Percentiles rank a stretch among this genome's conserved stretches.
phyloP scores from a whole-genome alignment of 2,888 invertebrate genomes.

The Odontomyia ornata region DNA sequence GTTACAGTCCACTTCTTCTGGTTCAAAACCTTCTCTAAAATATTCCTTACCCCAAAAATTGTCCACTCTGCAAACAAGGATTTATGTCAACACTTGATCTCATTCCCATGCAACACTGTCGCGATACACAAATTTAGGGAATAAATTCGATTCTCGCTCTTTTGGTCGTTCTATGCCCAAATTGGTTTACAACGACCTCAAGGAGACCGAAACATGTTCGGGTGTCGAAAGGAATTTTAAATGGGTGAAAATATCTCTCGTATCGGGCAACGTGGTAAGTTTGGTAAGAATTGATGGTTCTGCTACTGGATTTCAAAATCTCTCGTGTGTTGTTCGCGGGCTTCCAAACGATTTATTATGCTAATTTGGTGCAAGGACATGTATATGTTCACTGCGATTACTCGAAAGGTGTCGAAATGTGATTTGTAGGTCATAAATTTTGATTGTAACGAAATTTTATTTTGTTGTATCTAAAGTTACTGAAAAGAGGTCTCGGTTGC shows the following conservation, averaged over 20 bases:
- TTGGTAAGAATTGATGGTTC: slow-evolving; percentile 22
- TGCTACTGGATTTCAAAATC: slow-evolving; percentile 19
- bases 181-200: slow-evolving; percentile 10
- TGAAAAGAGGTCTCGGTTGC: not conserved
- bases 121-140: not conserved
- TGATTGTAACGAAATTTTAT: not conserved
- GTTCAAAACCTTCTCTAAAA: not conserved
- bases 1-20: no score
- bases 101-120: not conserved
- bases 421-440: not conserved
- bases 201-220: slow-evolving; percentile 35
- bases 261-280: no score
- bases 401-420: not conserved
- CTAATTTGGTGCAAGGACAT: slow-evolving; percentile 6
- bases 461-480: not conserved
- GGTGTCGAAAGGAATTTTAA: slow-evolving; percentile 40
- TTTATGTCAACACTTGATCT: not conserved
- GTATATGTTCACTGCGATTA: not conserved
- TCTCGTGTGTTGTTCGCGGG: not conserved
- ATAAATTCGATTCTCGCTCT: not conserved
- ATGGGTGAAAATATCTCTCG: not conserved
- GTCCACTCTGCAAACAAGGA: not conserved
- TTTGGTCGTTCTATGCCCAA: not conserved
- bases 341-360: slow-evolving; percentile 17
- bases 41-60: not conserved